Evolutionary conservation across 2,888 invertebrate genomes (phyloP), one percentile per base, ranked within the genome.

Genomic region (Drosophila nigritarsus): DNA sequence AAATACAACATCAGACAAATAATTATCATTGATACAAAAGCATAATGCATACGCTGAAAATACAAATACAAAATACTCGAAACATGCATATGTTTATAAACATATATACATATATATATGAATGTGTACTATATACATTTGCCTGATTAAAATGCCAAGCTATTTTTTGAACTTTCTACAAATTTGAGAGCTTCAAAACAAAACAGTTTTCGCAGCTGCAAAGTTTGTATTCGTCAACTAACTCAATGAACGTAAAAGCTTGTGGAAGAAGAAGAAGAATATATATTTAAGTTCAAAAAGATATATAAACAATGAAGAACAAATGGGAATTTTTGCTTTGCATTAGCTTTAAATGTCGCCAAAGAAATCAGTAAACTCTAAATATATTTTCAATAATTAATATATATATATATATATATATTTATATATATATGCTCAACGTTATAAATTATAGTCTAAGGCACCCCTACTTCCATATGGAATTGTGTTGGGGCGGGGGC

Each of bases 1-100:
- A 63, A 54, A 55, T 48, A 60, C 58, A 63, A 61, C 74, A 65
- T 56, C 71, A 84, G 90, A 89, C 89, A 87, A 89, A 87, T 86
- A 90, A 90, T 86, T 90, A 86, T 86, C 90, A 86, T 90, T 89
- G 86, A 86, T 86, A 87, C 87, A 87, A 87, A 87, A 90, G 83
- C 75, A 74, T 70, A 75, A 76, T 73, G 65, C 53, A 34, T 54
- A 51, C 60, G 56, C 54, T 27, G 65, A 38, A 68, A 50, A 65
- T 56, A 68, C 54, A 55, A 60, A 67, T 38, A 69, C 49, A 56
- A 65, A 56, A 65, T 61, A 40, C 49, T 38, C 24, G 27, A 75
- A 62, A 54, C 32, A 27, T 40, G 50, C 56, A 56, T 40, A 48
- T 79, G 68, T 73, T 78, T 69, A 81, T 72, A 76, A 72, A 60